Percentiles rank a stretch among this genome's conserved stretches.
phyloP scores from a whole-genome alignment of 2,888 invertebrate genomes.

The Lasiommata megera region DNA sequence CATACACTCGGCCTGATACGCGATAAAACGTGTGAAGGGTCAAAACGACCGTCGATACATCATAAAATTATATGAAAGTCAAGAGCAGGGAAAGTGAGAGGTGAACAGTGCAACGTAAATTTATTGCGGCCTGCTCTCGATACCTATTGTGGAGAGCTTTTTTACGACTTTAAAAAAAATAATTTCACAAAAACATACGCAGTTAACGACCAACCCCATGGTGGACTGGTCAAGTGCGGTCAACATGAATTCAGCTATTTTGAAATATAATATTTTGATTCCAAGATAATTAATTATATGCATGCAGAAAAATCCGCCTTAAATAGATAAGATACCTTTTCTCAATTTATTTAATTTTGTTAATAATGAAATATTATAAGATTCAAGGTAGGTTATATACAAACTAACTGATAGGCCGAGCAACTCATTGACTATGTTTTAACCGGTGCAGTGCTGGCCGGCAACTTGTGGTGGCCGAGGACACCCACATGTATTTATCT shows the following conservation, averaged over 20 bases:
- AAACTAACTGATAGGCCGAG: too few species aligned
- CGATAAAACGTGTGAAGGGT: constrained; percentile 78
- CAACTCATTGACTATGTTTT: too few species aligned
- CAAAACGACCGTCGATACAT: constrained; percentile 74
- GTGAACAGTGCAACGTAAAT: constrained; percentile 67
- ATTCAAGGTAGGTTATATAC: too few species aligned
- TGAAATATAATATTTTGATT: too few species aligned
- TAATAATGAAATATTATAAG: too few species aligned
- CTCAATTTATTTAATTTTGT: too few species aligned
- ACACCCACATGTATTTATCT: too few species aligned
- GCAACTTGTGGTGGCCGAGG: too few species aligned
- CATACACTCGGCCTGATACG: constrained; percentile 45
- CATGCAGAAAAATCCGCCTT: too few species aligned
- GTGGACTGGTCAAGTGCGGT: constrained; percentile 35
- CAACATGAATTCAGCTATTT: constrained; percentile 6
- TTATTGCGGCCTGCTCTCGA: constrained; percentile 78
- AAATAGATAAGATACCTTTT: too few species aligned
- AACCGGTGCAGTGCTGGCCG: too few species aligned
- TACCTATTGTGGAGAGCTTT: constrained; percentile 69
- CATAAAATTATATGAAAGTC: constrained; percentile 81
- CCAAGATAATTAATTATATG: too few species aligned
- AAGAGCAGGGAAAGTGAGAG: constrained; percentile 75
- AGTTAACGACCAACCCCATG: constrained; percentile 32
- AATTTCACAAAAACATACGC: constrained; percentile 58
- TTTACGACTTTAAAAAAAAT: constrained; percentile 62